Percentiles rank a stretch among this genome's conserved stretches.
Conservation (phyloP, 2,888 invertebrate species). For the Pyrochroa serraticornis region DNA sequence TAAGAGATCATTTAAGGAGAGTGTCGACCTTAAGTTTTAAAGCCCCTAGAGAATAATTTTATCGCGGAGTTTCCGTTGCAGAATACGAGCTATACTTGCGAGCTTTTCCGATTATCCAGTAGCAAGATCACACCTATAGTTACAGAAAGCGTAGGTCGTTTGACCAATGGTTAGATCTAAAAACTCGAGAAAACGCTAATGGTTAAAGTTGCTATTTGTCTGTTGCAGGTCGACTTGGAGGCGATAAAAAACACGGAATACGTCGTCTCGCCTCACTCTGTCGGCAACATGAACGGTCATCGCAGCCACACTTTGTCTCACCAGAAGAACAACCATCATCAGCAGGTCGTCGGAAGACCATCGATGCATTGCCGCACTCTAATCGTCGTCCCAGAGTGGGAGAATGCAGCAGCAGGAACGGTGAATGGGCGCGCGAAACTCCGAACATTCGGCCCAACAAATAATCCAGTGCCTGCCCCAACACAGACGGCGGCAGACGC, state of each 20-base stretch:
- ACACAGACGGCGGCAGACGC: slow-evolving; percentile 50
- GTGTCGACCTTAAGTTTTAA: too few species aligned
- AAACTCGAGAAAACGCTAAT: neutral
- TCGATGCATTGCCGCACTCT: slow-evolving; percentile 24
- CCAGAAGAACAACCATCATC: slow-evolving; percentile 38
- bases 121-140: too few species aligned
- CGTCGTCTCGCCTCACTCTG: slow-evolving; percentile 52
- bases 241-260: slow-evolving; percentile 60
- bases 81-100: too few species aligned
- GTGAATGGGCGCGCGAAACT: slow-evolving; percentile 50
- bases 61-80: too few species aligned
- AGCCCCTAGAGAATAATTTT: too few species aligned
- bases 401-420: slow-evolving; percentile 37
- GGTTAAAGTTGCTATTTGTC: slow-evolving; percentile 14
- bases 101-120: too few species aligned
- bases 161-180: too few species aligned
- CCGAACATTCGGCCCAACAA: slow-evolving; percentile 18
- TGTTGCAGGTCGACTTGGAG: slow-evolving; percentile 62
- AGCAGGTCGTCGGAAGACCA: slow-evolving; percentile 29
- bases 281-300: slow-evolving; percentile 53
- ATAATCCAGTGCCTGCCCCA: slow-evolving; percentile 49
- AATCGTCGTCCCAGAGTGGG: slow-evolving; percentile 43
- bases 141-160: too few species aligned
- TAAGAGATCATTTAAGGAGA: too few species aligned
- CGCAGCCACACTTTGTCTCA: slow-evolving; percentile 43